A percentile compares a stretch with the other conserved stretches of the same genome.
Conservation (phyloP, 1,140 invertebrate species). For the Orchesella cincta region DNA sequence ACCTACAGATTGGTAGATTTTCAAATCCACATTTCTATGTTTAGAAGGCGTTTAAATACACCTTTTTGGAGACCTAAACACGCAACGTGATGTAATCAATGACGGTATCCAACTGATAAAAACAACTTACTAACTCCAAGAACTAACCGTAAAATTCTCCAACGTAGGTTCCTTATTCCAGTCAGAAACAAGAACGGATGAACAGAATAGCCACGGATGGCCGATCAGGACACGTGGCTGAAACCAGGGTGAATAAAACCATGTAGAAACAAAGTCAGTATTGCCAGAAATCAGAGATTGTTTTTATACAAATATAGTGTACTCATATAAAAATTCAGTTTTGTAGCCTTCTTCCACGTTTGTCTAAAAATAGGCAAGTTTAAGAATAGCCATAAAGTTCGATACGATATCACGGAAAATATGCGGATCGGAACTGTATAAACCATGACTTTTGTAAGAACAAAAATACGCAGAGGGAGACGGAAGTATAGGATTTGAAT, state of each 20-base stretch:
- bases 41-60: too few species aligned
- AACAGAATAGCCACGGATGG: background rate
- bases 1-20: too few species aligned
- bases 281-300: background rate
- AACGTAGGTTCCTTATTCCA: background rate
- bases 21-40: background rate
- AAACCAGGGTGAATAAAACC: background rate
- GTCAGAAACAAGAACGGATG: background rate
- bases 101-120: background rate
- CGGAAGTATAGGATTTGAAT: too few species aligned
- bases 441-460: too few species aligned
- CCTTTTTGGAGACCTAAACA: background rate
- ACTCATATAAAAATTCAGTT: too few species aligned
- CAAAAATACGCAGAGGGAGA: too few species aligned
- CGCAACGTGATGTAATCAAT: background rate
- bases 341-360: background rate
- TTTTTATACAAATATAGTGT: too few species aligned
- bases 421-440: background rate
- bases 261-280: background rate
- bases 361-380: background rate
- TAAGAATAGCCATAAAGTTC: background rate
- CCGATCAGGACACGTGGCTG: conserved; percentile 7
- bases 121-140: background rate
- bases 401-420: background rate
- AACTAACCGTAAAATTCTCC: background rate